phyloP scores from a whole-genome alignment of 2,797 vertebrate species.

The Neopelma chrysocephalum region DNA sequence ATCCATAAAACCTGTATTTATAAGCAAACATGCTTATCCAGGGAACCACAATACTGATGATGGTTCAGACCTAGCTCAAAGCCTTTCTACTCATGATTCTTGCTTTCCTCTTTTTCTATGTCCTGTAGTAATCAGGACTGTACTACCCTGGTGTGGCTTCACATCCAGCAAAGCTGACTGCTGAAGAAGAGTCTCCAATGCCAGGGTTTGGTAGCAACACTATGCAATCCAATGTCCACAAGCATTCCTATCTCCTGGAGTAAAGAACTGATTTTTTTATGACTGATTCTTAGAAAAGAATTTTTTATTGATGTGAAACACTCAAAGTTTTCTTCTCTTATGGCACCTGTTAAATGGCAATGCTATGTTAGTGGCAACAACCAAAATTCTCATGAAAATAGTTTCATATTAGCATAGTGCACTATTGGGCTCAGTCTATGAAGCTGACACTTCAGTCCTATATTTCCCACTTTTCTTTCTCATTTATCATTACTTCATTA shows the following conservation, averaged over 20 bases:
- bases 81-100: not conserved
- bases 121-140: not conserved
- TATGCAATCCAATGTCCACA: not conserved
- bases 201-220: not conserved
- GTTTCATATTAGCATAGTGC: not conserved
- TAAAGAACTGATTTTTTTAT: not conserved
- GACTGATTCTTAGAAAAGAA: not conserved
- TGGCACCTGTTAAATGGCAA: not conserved
- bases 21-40: not conserved
- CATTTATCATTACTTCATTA: slow-evolving; percentile 14
- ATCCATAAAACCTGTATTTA: not conserved
- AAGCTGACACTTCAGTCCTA: not conserved
- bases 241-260: not conserved
- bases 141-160: not conserved
- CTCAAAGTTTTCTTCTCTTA: not conserved
- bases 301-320: not conserved
- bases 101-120: not conserved
- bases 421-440: not conserved
- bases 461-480: slow-evolving; percentile 5
- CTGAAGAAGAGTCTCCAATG: not conserved
- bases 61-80: not conserved
- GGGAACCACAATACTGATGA: not conserved
- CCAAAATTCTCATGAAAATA: not conserved
- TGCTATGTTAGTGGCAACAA: not conserved
- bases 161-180: not conserved